A percentile compares a stretch with the other conserved stretches of the same genome.
Conservation (phyloP, 30 jellyfish, hydroid and myxozoan genomes). For the Cassiopea xamachana region DNA sequence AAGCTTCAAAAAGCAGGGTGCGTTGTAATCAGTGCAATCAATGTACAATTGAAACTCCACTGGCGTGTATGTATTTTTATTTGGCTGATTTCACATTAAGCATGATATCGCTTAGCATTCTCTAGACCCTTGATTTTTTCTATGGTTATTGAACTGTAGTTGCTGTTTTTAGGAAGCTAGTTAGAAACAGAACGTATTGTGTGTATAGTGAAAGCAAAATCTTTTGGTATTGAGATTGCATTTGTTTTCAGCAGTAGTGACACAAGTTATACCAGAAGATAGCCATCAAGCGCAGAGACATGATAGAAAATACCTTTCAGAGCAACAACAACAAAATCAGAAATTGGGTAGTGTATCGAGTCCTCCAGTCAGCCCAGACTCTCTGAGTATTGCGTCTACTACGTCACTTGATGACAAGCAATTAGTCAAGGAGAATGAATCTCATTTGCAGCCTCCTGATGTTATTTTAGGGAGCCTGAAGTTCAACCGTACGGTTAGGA, state of each 20-base stretch:
- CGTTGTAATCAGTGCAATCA: conserved; percentile 28
- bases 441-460: conserved; percentile 80
- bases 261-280: background rate
- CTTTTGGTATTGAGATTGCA: background rate
- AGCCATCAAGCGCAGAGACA: background rate
- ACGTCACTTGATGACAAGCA: conserved; percentile 9
- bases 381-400: background rate
- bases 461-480: conserved; percentile 78
- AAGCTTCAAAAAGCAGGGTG: conserved; percentile 5
- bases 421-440: background rate
- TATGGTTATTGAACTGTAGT: background rate
- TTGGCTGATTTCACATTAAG: background rate
- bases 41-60: background rate
- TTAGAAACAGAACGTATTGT: too few relatives aligned
- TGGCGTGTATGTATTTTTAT: background rate
- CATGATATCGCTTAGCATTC: background rate
- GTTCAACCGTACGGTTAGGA: conserved; percentile 79
- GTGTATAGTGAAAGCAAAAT: too few relatives aligned
- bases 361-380: conserved; percentile 12
- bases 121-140: background rate
- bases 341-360: background rate
- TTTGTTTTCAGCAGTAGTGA: background rate
- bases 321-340: conserved; percentile 10
- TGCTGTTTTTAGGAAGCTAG: too few relatives aligned
- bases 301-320: background rate